These are phyloP conservation scores for Columba guinea DNA, from an alignment of 2,797 vertebrate genomes.

Conservation along the genomic window DNA sequence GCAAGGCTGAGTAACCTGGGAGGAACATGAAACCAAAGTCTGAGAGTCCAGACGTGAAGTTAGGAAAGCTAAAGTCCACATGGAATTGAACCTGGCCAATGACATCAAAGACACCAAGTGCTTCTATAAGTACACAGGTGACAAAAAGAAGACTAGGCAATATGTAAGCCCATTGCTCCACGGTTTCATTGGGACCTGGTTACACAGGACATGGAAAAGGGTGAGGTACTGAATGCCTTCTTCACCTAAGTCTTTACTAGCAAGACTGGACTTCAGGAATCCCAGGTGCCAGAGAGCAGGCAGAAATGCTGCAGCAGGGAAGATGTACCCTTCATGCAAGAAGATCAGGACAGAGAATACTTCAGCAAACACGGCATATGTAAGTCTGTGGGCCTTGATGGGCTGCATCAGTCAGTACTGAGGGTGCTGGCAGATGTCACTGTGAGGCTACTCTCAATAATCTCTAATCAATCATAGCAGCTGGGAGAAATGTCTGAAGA, in stretches of 20 bases:
- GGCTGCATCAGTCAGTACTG: background rate
- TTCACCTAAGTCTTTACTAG: background rate
- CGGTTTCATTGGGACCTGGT: background rate
- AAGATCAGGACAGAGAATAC: background rate
- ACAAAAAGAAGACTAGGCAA: background rate
- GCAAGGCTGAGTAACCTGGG: background rate
- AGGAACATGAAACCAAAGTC: background rate
- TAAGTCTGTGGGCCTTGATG: background rate
- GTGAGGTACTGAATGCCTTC: background rate
- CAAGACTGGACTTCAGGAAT: background rate
- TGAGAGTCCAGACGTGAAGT: background rate
- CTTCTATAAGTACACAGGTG: background rate
- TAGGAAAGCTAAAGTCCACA: background rate
- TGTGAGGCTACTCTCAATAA: background rate
- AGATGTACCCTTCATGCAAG: background rate
- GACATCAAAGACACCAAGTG: background rate
- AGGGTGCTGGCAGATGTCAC: background rate
- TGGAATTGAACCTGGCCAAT: background rate
- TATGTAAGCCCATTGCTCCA: accelerated
- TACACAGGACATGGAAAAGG: background rate
- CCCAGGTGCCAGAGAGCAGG: background rate
- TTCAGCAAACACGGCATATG: too few species aligned
- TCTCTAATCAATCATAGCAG: accelerated
- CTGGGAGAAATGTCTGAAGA: background rate
- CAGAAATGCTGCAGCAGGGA: background rate